Conservation (phyloP, 1,140 invertebrate genomes). For the Hylaeus anthracinus region DNA sequence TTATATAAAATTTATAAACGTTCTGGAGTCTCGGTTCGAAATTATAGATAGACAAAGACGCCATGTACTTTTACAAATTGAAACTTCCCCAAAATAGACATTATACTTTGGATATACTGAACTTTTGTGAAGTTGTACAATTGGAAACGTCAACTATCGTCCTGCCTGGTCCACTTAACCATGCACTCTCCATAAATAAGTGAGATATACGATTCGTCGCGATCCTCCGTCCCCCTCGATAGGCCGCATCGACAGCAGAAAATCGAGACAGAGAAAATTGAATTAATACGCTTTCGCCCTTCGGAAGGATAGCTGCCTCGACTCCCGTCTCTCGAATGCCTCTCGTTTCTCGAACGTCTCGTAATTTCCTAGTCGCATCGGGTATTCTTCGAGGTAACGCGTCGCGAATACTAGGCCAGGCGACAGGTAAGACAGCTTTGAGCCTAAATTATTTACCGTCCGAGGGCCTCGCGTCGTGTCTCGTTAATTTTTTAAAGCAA, state of each 20-base stretch:
- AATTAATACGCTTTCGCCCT: slow-evolving; percentile 29
- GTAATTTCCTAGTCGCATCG: background rate
- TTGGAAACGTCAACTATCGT: no score
- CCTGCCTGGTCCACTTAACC: background rate
- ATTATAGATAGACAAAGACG: no score
- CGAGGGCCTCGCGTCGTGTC: slow-evolving; percentile 37
- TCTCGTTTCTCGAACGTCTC: background rate
- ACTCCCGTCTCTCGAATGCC: background rate
- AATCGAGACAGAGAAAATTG: slow-evolving; percentile 21
- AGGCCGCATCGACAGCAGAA: slow-evolving; percentile 8
- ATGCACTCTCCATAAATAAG: background rate
- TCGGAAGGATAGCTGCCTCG: background rate
- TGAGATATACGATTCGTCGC: background rate
- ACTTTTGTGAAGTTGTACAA: no score
- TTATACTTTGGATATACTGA: no score
- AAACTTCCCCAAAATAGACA: no score
- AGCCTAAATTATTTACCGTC: slow-evolving; percentile 61
- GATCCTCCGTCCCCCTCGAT: slow-evolving; percentile 7
- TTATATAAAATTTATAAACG: slow-evolving; percentile 13
- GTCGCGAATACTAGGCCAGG: slow-evolving; percentile 8
- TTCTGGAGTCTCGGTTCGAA: background rate
- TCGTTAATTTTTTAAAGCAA: slow-evolving; percentile 58
- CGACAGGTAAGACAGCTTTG: slow-evolving; percentile 52
- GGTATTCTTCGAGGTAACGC: slow-evolving; percentile 36
- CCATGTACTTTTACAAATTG: no score